Base-by-base conservation (phyloP, 1,140 invertebrate species). In the Oscheius sp. region DNA sequence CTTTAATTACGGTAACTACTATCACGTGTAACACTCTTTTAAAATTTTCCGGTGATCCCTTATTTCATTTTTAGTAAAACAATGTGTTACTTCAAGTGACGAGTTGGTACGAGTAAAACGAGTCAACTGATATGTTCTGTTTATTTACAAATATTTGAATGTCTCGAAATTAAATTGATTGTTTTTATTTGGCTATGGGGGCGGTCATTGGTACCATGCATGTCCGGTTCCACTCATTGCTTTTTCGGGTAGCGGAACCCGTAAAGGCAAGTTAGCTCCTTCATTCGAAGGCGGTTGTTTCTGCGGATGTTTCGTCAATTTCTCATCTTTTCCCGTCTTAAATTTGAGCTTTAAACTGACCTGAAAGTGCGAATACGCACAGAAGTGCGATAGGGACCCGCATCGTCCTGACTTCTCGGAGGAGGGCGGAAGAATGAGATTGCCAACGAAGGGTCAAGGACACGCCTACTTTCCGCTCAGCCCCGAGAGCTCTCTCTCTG, bases 381-480 rank as follows among this genome's bases (percentile, higher is more conserved):
- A 55, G 28, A 7, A 55, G 49, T 55, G 49, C 49, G 49, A 26
- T 55, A 4, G 49, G 7, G 4, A 55, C 15, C 49, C 49, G 49
- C 49, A 55, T 55, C 28, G 15, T 55, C 49, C 23, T 15, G 7
- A 4, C 7, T 15, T 55, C 49, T 23, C 15, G 23, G 23, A 4
- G 23, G 23, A 23, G 7, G 49, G 28, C 7, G 49, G 23, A 55
- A 23, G 49, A 55, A 55, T 55, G 49, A 55, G 28, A 26, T 55
- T 23, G 49, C 49, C 15, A 7, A n/a, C n/a, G n/a, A 4, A 23
- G 23, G 49, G 49, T 55, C 49, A 55, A 55, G 15, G 49, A 15
- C 49, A 55, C 49, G 49, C 49, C 49, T 55, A 20, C 23, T 55
- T n/a, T 42, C n/a, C n/a, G n/a, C n/a, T n/a, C n/a, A n/a, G n/a